These are phyloP conservation scores for Centroberyx gerrardi DNA, from an alignment of 2,797 vertebrate species.

Conservation along the genomic window DNA sequence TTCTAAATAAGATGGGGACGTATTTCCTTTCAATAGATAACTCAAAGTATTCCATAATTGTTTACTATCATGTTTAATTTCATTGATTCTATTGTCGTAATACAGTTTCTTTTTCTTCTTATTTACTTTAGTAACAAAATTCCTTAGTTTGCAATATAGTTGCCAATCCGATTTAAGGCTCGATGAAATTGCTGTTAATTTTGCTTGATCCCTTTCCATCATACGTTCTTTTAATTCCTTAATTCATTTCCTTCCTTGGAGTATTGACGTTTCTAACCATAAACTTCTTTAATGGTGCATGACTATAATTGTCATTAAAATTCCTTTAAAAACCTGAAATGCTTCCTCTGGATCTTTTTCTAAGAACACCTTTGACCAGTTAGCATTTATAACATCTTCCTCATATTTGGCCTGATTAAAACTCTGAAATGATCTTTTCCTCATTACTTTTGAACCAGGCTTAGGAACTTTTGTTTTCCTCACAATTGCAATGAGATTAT, in stretches of 20 bases:
- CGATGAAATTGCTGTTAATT: background rate
- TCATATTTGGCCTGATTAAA: too few species aligned
- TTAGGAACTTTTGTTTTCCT: too few species aligned
- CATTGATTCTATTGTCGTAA: background rate
- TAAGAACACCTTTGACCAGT: too few species aligned
- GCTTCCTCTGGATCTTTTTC: too few species aligned
- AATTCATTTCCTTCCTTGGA: background rate
- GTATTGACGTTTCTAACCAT: background rate
- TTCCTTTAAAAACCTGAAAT: too few species aligned
- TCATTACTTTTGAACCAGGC: too few species aligned
- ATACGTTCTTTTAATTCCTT: background rate
- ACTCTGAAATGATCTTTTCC: too few species aligned
- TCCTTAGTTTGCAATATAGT: constrained; percentile 1
- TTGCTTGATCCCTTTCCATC: background rate
- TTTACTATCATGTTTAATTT: constrained; percentile 9
- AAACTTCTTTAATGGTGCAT: background rate
- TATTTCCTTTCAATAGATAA: background rate
- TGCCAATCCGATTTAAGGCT: background rate
- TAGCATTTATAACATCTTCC: too few species aligned
- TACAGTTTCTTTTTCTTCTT: too few species aligned
- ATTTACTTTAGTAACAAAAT: background rate
- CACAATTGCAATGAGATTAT: too few species aligned
- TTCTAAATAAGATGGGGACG: background rate
- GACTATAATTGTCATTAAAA: background rate
- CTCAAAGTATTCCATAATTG: background rate